phyloP scores from a whole-genome alignment of 2,113 vertebrate genomes.

The Chloropsis cyanopogon region DNA sequence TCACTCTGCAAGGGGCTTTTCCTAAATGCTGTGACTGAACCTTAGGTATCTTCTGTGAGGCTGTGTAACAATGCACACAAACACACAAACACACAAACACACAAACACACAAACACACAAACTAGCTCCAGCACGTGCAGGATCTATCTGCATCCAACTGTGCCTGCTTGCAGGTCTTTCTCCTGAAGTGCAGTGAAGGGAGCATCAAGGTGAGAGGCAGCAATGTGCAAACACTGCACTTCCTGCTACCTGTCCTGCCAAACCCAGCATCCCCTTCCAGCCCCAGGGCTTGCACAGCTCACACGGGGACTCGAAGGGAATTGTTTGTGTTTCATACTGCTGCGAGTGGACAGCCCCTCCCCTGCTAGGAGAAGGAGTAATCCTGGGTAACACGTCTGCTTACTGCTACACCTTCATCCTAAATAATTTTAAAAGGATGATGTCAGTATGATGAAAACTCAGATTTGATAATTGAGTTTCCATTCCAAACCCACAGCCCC shows the following conservation, averaged over 20 bases:
- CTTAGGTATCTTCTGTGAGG: neutral
- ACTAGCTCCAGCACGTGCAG: too few relatives aligned
- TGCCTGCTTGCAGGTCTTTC: neutral
- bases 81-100: neutral
- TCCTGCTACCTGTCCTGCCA: neutral
- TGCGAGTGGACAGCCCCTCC: neutral
- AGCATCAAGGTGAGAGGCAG: neutral
- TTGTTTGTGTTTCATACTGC: fast-evolving
- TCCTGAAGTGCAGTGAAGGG: neutral
- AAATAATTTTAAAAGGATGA: neutral
- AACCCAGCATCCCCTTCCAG: neutral
- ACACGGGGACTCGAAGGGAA: fast-evolving
- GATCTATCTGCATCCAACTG: neutral
- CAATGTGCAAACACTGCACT: neutral
- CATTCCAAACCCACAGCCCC: neutral
- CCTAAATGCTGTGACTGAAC: neutral
- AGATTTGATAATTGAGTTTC: neutral
- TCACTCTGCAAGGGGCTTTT: neutral
- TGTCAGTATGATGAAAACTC: neutral
- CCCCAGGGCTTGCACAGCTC: neutral
- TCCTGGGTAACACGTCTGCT: fast-evolving
- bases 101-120: neutral
- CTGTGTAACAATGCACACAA: neutral
- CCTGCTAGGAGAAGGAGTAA: neutral
- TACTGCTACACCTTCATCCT: neutral